Conservation (phyloP, 2,888 invertebrate species). For the Conomelus anceps region DNA sequence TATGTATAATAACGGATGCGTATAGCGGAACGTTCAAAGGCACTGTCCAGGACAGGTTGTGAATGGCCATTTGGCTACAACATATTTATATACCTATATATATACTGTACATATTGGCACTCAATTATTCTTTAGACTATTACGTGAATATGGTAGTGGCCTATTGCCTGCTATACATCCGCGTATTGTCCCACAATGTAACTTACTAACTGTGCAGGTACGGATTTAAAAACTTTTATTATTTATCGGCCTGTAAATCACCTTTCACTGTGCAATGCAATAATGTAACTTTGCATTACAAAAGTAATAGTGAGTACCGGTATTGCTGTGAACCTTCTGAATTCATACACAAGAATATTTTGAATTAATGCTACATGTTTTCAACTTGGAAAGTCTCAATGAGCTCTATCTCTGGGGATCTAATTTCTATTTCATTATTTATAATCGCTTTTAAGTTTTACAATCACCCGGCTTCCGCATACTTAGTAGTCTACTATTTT, state of each 20-base stretch:
- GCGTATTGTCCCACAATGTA: not conserved
- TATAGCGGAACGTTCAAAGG: not conserved
- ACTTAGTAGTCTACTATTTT: too few relatives aligned
- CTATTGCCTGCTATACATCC: not conserved
- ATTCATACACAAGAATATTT: not conserved
- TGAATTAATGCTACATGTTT: not conserved
- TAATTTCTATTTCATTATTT: not conserved
- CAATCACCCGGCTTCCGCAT: not conserved
- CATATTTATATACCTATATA: too few relatives aligned
- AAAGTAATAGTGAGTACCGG: not conserved
- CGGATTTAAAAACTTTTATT: not conserved
- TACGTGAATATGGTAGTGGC: not conserved
- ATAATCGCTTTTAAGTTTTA: not conserved
- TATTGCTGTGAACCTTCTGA: not conserved
- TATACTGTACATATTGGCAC: not conserved
- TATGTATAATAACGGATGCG: not conserved
- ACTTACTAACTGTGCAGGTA: not conserved
- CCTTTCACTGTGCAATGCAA: not conserved
- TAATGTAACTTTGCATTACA: not conserved
- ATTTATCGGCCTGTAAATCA: not conserved
- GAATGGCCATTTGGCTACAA: too few relatives aligned
- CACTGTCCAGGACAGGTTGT: not conserved
- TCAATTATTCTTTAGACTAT: not conserved
- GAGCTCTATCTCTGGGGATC: not conserved
- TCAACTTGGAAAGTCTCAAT: not conserved